Evolutionary conservation across 2,888 invertebrate species (phyloP).

Genomic region (Perizoma flavofasciatum): DNA sequence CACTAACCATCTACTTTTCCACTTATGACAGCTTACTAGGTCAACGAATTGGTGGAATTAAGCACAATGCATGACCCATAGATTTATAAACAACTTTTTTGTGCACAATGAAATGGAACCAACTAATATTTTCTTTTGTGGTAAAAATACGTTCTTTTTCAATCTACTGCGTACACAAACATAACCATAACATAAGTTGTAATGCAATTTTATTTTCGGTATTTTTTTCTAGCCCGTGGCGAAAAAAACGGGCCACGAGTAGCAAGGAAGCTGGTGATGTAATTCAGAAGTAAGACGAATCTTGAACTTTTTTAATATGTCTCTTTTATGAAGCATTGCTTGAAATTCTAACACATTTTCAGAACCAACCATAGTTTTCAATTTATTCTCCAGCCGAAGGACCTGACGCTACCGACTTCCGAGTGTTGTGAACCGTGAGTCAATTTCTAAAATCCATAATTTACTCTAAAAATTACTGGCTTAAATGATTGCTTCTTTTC

Average conservation of each 20-base stretch:
- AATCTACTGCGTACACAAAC: neutral
- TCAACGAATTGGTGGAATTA: neutral
- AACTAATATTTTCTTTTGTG: neutral
- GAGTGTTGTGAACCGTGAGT: constrained; percentile 57
- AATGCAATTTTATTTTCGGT: constrained; percentile 7
- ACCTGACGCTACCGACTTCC: constrained; percentile 53
- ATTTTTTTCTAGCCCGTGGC: constrained; percentile 58
- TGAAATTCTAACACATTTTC: constrained; percentile 17
- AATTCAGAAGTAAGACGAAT: constrained; percentile 46
- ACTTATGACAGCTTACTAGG: constrained; percentile 5
- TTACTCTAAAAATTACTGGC: too few relatives aligned
- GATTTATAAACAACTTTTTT: constrained; percentile 2
- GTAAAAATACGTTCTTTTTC: neutral
- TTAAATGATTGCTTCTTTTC: too few relatives aligned
- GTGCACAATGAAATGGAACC: neutral
- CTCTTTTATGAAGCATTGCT: neutral
- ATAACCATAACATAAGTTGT: neutral
- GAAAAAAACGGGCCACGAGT: constrained; percentile 43
- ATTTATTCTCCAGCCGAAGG: constrained; percentile 62
- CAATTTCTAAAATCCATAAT: neutral
- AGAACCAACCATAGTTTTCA: constrained; percentile 56
- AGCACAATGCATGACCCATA: constrained; percentile 10
- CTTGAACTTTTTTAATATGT: neutral
- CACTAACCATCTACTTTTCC: neutral
- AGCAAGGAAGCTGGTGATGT: constrained; percentile 45